A percentile compares a stretch with the other conserved stretches of the same genome.
Evolutionary conservation across 1,140 invertebrate species (phyloP).

Genomic region (Copidosoma floridanum): DNA sequence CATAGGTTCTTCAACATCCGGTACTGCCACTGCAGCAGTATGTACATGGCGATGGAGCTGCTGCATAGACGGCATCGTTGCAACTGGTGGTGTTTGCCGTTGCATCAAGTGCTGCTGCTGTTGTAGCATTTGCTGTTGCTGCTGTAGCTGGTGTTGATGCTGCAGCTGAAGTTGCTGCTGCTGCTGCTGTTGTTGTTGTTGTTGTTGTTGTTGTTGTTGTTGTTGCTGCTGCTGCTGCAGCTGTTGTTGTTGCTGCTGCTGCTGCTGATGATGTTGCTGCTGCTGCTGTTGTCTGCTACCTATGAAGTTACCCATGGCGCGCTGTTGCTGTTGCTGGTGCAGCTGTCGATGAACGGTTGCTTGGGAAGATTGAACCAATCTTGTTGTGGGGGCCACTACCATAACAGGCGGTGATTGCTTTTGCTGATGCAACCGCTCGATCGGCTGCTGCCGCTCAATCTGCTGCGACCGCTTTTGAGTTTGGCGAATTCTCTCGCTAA

Average conservation of each 20-base stretch:
- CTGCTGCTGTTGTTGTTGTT: slow-evolving; percentile 4
- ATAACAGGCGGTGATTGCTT: not conserved
- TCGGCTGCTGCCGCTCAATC: slow-evolving; percentile 11
- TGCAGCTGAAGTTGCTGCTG: slow-evolving; percentile 10
- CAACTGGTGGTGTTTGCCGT: slow-evolving; percentile 48
- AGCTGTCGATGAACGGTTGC: not conserved
- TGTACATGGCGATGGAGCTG: slow-evolving; percentile 37
- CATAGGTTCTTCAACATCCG: slow-evolving; percentile 28
- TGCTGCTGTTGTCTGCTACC: not conserved
- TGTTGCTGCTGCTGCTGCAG: slow-evolving; percentile 15
- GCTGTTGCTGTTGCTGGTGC: not conserved
- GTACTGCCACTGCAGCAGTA: slow-evolving; percentile 21
- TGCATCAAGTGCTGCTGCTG: slow-evolving; percentile 25
- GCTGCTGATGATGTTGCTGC: slow-evolving; percentile 11
- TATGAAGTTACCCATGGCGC: not conserved
- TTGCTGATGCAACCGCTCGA: slow-evolving; percentile 12
- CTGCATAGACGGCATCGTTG: slow-evolving; percentile 39
- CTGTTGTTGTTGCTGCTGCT: slow-evolving; percentile 16
- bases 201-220: not conserved
- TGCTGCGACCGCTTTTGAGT: slow-evolving; percentile 15
- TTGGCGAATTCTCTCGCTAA: slow-evolving; percentile 42
- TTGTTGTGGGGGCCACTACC: too few species aligned
- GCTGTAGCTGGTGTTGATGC: slow-evolving; percentile 25
- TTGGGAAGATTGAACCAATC: not conserved
- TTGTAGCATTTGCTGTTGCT: slow-evolving; percentile 30